Base-by-base conservation (phyloP, 2,797 vertebrate genomes). In the Discoglossus pictus region DNA sequence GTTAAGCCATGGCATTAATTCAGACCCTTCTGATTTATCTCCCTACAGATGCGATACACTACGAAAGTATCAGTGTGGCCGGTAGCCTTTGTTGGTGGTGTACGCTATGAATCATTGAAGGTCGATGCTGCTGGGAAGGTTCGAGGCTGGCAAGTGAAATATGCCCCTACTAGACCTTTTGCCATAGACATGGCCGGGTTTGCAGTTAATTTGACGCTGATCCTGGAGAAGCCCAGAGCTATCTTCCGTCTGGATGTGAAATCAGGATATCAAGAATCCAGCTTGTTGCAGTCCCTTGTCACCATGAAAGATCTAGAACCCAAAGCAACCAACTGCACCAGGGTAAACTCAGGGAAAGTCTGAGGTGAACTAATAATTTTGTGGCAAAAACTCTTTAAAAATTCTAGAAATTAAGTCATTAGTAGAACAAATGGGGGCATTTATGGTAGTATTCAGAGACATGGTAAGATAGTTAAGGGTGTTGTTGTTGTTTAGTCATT, bases 91-190 rank as follows among this genome's bases (percentile, higher is more conserved):
- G 94, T 96, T 16, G 94, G 93, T 0, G 93, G 91, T 55, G 92
- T 96, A 87, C 90, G 92, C 20, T 95, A 92, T 7, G 94, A 96
- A 83, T 83, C 90, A 16, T 93, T 93, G 0, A 87, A 88, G 42
- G 91, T 95, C 20, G 91, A 92, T 73, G 86, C 84, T 44, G 91
- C 92, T 60, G 91, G 82, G 76, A 93, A 95, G 2, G 83, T 93
- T 23, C 90, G 92, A 13, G 0, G 93, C 93, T 12, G 95, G 94
- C 93, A 90, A 91, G 47, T 93, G 93, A 42, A 90, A 78, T 56
- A 90, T 93, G 0, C 93, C 93, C 35, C 95, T 96, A 80, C 93
- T 93, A 0, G 72, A 95, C 71, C 93, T 95, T 76, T 95, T 96
- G 94, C 93, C 93, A n/a, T n/a, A n/a, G n/a, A n/a, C n/a, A n/a